Evolutionary conservation across 2,797 vertebrate species (phyloP).

Genomic region (Rhadinocentrus ornatus): DNA sequence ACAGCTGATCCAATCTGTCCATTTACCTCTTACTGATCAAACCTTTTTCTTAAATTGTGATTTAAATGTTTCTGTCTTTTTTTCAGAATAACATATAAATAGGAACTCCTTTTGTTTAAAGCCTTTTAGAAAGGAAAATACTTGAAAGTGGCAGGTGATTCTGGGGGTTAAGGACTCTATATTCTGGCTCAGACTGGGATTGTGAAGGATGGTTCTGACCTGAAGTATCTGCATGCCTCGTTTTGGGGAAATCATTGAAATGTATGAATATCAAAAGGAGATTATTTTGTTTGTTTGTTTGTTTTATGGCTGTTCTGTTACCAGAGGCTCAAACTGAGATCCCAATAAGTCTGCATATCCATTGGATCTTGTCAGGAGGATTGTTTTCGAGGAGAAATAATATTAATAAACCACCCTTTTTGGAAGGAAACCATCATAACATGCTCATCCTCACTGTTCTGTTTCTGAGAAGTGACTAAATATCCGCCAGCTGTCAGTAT

Average conservation of each 20-base stretch:
- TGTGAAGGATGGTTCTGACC: conserved; percentile 62
- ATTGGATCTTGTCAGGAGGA: conserved; percentile 14
- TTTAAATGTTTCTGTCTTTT: conserved; percentile 31
- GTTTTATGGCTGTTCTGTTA: conserved; percentile 88
- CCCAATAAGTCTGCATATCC: conserved; percentile 43
- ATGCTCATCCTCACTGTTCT: conserved; percentile 32
- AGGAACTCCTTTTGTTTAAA: conserved; percentile 31
- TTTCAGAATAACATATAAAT: neutral
- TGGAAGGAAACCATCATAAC: conserved; percentile 22
- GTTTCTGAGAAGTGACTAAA: conserved; percentile 30
- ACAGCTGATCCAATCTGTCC: conserved; percentile 19
- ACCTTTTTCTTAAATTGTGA: conserved; percentile 2
- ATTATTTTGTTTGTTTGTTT: conserved; percentile 60
- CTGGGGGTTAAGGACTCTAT: conserved; percentile 59
- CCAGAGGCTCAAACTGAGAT: conserved; percentile 83
- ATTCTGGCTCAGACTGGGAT: conserved; percentile 82
- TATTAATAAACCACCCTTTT: conserved; percentile 3
- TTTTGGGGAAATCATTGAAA: conserved; percentile 63
- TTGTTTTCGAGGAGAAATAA: conserved; percentile 11
- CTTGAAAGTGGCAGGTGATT: conserved; percentile 19
- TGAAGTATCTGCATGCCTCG: conserved; percentile 79
- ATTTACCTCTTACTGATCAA: conserved; percentile 24
- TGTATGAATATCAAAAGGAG: conserved; percentile 70
- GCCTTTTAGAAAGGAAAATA: conserved; percentile 10
- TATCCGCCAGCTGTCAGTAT: conserved; percentile 31